Evolutionary conservation across 2,113 vertebrate genomes (phyloP).

Genomic region (Scomber japonicus): DNA sequence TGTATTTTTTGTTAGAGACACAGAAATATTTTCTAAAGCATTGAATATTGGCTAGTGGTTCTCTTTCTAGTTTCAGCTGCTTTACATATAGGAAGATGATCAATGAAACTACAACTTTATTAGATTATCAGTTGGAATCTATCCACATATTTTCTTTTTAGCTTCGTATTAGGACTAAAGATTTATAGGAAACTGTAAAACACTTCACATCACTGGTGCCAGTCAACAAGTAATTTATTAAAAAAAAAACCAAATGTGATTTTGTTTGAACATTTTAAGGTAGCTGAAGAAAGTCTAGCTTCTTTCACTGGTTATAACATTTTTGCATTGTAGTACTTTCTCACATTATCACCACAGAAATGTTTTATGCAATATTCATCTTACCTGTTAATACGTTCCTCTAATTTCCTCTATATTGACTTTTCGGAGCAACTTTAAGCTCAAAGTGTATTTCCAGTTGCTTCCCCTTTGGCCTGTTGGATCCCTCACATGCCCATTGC

Average conservation of each 20-base stretch:
- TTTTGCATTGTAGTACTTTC: neutral
- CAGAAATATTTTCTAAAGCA: neutral
- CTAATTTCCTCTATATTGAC: conserved; percentile 11
- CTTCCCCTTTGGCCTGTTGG: conserved; percentile 17
- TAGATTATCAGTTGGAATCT: neutral
- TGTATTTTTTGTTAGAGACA: neutral
- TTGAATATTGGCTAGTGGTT: no score
- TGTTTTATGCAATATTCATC: conserved; percentile 8
- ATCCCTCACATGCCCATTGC: conserved; percentile 51
- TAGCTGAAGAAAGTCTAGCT: neutral
- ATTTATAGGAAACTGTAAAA: neutral
- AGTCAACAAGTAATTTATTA: neutral
- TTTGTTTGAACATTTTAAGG: neutral
- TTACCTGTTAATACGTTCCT: conserved; percentile 64
- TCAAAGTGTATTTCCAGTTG: conserved; percentile 11
- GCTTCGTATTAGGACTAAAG: neutral
- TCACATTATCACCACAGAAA: conserved; percentile 6
- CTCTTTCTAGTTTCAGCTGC: neutral
- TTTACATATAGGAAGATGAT: neutral
- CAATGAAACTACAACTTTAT: neutral
- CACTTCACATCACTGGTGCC: neutral
- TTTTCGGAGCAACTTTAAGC: conserved; percentile 9
- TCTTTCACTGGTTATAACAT: neutral
- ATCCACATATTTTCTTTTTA: neutral
- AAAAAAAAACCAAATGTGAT: neutral